Conservation (phyloP, 2,113 vertebrate species). For the Zosterops japonicus region DNA sequence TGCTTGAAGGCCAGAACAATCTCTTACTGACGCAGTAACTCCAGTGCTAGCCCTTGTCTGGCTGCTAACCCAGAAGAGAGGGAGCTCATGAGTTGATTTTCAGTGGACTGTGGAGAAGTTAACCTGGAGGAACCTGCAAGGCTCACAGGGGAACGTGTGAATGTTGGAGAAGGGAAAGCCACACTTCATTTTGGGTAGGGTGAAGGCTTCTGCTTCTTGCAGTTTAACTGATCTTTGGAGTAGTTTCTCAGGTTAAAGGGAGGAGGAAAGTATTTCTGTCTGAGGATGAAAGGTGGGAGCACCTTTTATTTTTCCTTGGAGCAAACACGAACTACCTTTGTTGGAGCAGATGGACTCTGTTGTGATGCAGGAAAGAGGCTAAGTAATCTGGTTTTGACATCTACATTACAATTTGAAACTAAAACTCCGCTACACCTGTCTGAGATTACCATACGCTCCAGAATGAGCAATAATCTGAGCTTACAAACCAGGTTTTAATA, state of each 20-base stretch:
- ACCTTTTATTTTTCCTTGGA: neutral
- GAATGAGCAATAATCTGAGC: neutral
- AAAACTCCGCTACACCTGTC: neutral
- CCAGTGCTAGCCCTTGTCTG: neutral
- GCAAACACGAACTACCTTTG: accelerated
- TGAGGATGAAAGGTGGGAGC: neutral
- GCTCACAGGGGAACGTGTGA: neutral
- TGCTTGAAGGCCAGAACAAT: neutral
- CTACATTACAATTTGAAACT: neutral
- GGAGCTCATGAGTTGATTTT: neutral
- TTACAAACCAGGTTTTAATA: neutral
- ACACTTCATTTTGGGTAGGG: neutral
- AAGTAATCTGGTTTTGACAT: neutral
- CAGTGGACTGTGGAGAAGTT: neutral
- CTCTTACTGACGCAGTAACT: neutral
- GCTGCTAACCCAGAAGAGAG: neutral
- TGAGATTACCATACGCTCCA: neutral
- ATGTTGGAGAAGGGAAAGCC: neutral
- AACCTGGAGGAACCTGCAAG: neutral
- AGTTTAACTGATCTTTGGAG: neutral
- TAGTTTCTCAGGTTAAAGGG: neutral
- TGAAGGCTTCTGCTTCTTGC: neutral
- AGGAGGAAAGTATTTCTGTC: neutral
- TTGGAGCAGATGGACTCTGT: neutral
- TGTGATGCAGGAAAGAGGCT: neutral